phyloP scores from a whole-genome alignment of 2,797 vertebrate genomes.

The Oryzias sinensis region DNA sequence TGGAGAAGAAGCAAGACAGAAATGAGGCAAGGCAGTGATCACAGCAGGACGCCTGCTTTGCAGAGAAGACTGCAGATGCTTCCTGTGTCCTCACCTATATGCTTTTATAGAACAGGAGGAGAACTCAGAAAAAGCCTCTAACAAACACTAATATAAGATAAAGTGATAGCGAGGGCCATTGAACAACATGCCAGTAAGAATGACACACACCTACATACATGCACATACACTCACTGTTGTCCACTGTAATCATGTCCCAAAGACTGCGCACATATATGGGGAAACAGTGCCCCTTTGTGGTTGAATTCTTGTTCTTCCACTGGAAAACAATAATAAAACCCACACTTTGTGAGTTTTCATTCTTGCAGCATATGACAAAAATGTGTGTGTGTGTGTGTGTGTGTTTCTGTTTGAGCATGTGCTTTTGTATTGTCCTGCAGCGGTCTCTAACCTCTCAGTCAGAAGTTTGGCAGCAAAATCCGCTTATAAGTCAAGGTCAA shows the following conservation, averaged over 20 bases:
- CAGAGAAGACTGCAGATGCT: conserved; percentile 38
- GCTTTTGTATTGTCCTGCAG: conserved; percentile 26
- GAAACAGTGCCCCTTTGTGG: conserved; percentile 69
- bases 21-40: conserved; percentile 43
- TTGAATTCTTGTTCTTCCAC: not conserved
- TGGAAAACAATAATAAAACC: conserved; percentile 2
- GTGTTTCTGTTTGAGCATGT: conserved; percentile 18
- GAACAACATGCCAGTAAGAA: conserved; percentile 60
- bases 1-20: conserved; percentile 18
- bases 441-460: conserved; percentile 47
- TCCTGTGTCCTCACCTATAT: conserved; percentile 11
- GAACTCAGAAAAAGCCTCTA: conserved; percentile 68
- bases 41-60: conserved; percentile 40
- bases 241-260: not conserved
- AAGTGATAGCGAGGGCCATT: conserved; percentile 60
- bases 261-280: conserved; percentile 23
- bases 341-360: conserved; percentile 13
- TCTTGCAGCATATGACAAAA: conserved; percentile 16
- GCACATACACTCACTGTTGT: conserved; percentile 4
- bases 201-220: conserved; percentile 14
- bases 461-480: conserved; percentile 47
- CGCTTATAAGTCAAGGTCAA: conserved; percentile 55
- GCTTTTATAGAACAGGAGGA: conserved; percentile 19
- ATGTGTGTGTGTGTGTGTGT: conserved; percentile 5
- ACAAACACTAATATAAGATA: conserved; percentile 77